Base-by-base conservation (phyloP, 2,888 invertebrate genomes). In the Agrochola circellaris region DNA sequence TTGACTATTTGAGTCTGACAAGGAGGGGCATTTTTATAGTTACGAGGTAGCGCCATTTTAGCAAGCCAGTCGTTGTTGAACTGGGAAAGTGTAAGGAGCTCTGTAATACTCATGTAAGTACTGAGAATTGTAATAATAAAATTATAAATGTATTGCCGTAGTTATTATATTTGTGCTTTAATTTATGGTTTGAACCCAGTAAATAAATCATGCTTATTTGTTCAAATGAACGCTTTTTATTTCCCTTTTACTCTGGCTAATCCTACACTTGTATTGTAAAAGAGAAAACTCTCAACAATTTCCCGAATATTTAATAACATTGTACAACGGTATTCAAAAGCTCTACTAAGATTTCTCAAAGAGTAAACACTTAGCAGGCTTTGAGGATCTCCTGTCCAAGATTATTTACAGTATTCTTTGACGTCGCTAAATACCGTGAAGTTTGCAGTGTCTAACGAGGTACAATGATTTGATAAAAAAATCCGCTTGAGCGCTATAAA, bases 391-490 rank as follows among this genome's bases (percentile, higher is more conserved):
- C 51, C 26, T 70, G 34, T 79, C 42, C 38, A 54, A 74, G 71
- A 69, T 77, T 76, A 76, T 75, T 77, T 85, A 83, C 65, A 74
- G 67, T 81, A 73, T 69, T 82, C 77, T 86, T 77, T 75, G 75
- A 65, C 51, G 74, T n/a, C 58, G n/a, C 30, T 76, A 78, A 73
- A 73, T 51, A 69, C 70, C 70, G 61, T 64, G 38, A 74, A 79
- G 62, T 86, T 86, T 88, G 66, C 68, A 45, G 15, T 77, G 17
- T 74, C 77, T 87, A 87, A 88, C 80, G 87, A 88, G 77, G 84
- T 82, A 75, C 67, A 64, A 80, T 77, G 67, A 88, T 88, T 88
- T 71, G 76, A 81, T 87, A 75, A 82, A 82, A 78, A 83, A 76
- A 77, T 66, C 71, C 34, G 66, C 73, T 77, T 30, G 34, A 84